Evolutionary conservation across 2,797 vertebrate species (phyloP), one percentile per base, ranked within the genome.

Genomic region (Pogonophryne albipinna): DNA sequence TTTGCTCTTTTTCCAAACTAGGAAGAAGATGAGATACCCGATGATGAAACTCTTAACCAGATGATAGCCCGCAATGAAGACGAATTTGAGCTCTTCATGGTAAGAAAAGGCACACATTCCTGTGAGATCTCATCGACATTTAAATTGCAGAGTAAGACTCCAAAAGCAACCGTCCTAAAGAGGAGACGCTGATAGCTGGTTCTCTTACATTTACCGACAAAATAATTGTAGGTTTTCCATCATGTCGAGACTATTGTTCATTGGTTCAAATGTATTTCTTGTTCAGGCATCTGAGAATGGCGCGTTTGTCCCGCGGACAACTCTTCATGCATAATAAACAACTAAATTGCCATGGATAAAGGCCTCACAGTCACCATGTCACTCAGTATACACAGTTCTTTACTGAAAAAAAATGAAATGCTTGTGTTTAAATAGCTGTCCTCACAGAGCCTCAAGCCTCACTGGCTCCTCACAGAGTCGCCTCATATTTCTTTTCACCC

Each of bases 21-120:
- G 98, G 98, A 99, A 81, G 98, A 99, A 95, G 98, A 99, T 69
- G 98, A 99, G 92, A 97, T 99, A 20, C 98, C 98, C 0, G 98
- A 99, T 61, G 98, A 99, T 76, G 98, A 99, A 92, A 99, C 98
- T 6, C 94, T 99, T 57, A 99, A 99, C 93, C 98, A 99, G 90
- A 99, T 99, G 98, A 99, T 99, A 70, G 98, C 98, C 20, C 96
- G 98, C 31, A 95, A 92, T 55, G 98, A 99, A 85, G 98, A 99
- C 7, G 98, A 99, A 64, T 99, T 99, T 92, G 98, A 99, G 85
- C 96, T 97, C 76, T 99, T 97, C 62, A 99, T 99, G 98, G 98
- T 99, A 91, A 95, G 94, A 64, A 58, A 71, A 45, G 34, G 15
- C 1, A 15, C 17, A 41, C 4, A 1, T 61, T 20, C 31, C 31